These are phyloP conservation scores for Lycocerus yunnanus DNA, from an alignment of 2,888 invertebrate species.

Conservation along the genomic window DNA sequence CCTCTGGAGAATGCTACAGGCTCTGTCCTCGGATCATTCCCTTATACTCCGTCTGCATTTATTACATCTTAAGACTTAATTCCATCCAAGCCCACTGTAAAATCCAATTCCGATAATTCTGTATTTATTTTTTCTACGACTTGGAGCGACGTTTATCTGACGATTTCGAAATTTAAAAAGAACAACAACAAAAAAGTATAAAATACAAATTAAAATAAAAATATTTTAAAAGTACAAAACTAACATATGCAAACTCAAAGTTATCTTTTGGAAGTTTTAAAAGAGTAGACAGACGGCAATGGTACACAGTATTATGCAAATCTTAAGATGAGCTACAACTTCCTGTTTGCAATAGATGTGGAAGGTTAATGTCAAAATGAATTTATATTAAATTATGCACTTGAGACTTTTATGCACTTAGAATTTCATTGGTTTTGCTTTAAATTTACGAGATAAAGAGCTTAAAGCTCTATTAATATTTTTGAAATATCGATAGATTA, in stretches of 20 bases:
- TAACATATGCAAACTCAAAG: background rate
- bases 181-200: background rate
- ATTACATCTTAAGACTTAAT: conserved; percentile 31
- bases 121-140: background rate
- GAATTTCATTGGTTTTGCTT: background rate
- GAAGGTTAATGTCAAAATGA: background rate
- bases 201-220: background rate
- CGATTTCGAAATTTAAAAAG: background rate
- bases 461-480: background rate
- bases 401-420: background rate
- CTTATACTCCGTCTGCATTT: conserved; percentile 35
- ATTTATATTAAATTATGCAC: background rate
- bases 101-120: background rate
- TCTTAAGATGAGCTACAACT: background rate
- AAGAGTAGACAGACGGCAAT: background rate
- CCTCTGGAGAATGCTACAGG: conserved; percentile 36
- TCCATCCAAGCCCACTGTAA: background rate
- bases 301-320: background rate
- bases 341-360: background rate
- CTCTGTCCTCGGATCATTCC: conserved; percentile 23
- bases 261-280: background rate
- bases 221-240: background rate
- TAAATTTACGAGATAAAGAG: background rate
- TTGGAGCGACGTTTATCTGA: background rate
- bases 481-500: too few relatives aligned